Base-by-base conservation (phyloP, 1,140 invertebrate species). In the Ostrea denselamellosa region DNA sequence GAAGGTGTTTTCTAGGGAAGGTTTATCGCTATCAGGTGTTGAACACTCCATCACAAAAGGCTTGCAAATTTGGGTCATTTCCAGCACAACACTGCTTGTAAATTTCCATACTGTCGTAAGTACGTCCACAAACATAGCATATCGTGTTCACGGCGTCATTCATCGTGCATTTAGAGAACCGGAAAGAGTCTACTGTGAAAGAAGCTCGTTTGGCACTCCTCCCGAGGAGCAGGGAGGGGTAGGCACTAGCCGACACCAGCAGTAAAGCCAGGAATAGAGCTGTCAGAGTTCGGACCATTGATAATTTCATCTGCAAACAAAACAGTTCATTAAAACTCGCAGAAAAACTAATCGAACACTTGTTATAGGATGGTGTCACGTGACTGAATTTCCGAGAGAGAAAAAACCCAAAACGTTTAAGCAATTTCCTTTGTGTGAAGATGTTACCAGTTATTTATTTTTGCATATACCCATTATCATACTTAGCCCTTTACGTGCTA, bases 91-190 rank as follows among this genome's bases (percentile, higher is more conserved):
- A 85, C 53, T 85, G 83, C n/a, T 17, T 85, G 25, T 85, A 85
- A 54, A 85, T 54, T 85, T 85, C 83, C 53, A 62, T 34, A 62
- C 83, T 85, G 25, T 85, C 83, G 12, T 85, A 85, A 12, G 83
- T 85, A 10, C 83, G 53, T 54, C 83, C 83, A 34, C 83, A 85
- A n/a, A 85, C 53, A 53, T 85, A 85, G 25, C 83, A 85, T 9
- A 85, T 54, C 17, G 53, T 85, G 25, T 85, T 56, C 14, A 58
- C 14, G 9, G 17, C n/a, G 7, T 54, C 83, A 25, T 25, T 34
- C 52, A 54, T 14, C 9, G 83, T 19, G 28, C 83, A 85, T 19
- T 85, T 85, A 22, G 52, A 58, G 12, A 17, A 52, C 14, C 17
- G 44, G n/a, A 83, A 52, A 34, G 25, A n/a, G 68, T 71, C 68